A percentile compares a stretch with the other conserved stretches of the same genome.
Conservation (phyloP, 2,797 vertebrate genomes). For the Protonibea diacanthus region DNA sequence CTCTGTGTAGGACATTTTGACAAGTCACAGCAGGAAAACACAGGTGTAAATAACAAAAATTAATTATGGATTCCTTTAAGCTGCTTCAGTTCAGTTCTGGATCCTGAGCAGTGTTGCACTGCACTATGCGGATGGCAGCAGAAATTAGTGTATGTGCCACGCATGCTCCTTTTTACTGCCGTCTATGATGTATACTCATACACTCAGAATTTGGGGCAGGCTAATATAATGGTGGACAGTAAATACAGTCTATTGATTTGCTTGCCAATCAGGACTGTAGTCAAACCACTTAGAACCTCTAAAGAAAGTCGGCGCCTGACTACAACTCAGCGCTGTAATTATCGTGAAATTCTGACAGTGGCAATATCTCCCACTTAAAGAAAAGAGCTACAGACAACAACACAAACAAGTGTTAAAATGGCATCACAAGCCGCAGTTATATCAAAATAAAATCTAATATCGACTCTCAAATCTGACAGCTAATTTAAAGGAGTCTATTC, state of each 20-base stretch:
- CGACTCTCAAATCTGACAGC: not conserved
- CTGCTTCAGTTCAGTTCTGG: slow-evolving; percentile 10
- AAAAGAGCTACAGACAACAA: not conserved
- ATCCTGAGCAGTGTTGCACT: too few species aligned
- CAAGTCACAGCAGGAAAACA: slow-evolving; percentile 12
- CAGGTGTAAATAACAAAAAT: slow-evolving; percentile 1
- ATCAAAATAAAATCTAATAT: not conserved
- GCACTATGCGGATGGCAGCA: not conserved
- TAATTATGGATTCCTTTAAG: not conserved
- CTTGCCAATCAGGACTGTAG: not conserved
- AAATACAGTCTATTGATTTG: not conserved
- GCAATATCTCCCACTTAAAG: not conserved
- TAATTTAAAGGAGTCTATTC: not conserved
- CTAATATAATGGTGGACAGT: not conserved
- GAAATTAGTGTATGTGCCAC: not conserved
- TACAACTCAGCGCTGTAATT: not conserved
- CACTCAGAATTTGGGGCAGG: not conserved
- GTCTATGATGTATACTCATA: not conserved
- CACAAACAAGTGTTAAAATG: too few species aligned
- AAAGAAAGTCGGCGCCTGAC: not conserved
- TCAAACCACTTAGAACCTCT: not conserved
- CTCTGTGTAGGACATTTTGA: slow-evolving; percentile 5
- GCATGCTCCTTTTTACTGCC: not conserved
- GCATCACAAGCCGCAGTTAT: not conserved
- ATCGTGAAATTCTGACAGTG: not conserved